Evolutionary conservation across 2,888 invertebrate species (phyloP).

Genomic region (Thumatha senex): DNA sequence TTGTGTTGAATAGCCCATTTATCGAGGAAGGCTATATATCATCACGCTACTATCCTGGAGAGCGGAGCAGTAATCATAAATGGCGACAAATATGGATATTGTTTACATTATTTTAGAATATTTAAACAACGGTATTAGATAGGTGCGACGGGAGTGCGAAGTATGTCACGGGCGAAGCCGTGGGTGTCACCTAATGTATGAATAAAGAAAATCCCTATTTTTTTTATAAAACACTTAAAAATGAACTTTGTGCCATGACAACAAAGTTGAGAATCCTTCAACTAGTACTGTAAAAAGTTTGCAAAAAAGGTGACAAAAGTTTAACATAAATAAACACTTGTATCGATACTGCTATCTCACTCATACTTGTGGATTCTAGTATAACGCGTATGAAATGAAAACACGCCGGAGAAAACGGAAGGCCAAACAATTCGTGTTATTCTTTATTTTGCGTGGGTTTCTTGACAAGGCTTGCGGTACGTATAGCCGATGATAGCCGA

Average conservation of each 20-base stretch:
- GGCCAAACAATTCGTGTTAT: conserved; percentile 21
- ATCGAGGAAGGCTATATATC: too few relatives aligned
- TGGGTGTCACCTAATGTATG: too few relatives aligned
- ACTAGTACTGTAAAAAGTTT: background rate
- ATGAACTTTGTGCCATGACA: accelerated
- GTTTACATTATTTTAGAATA: too few relatives aligned
- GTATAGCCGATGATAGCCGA: conserved; percentile 2
- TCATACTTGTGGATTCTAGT: background rate
- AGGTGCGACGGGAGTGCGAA: too few relatives aligned
- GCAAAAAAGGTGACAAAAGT: conserved; percentile 27
- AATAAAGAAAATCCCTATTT: conserved; percentile 27
- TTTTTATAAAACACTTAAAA: conserved; percentile 6
- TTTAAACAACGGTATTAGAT: too few relatives aligned
- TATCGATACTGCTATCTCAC: conserved; percentile 8
- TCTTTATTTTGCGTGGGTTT: conserved; percentile 14
- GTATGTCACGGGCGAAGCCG: too few relatives aligned
- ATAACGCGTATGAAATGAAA: conserved; percentile 7
- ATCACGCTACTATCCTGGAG: too few relatives aligned
- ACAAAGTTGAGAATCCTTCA: conserved; percentile 17
- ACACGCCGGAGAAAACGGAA: conserved; percentile 10
- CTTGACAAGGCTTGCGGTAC: background rate
- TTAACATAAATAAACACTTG: conserved; percentile 26
- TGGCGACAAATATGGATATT: too few relatives aligned
- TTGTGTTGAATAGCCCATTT: too few relatives aligned
- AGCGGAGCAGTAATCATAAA: too few relatives aligned